phyloP scores from a whole-genome alignment of 2,797 vertebrate species.

The Semotilus atromaculatus region DNA sequence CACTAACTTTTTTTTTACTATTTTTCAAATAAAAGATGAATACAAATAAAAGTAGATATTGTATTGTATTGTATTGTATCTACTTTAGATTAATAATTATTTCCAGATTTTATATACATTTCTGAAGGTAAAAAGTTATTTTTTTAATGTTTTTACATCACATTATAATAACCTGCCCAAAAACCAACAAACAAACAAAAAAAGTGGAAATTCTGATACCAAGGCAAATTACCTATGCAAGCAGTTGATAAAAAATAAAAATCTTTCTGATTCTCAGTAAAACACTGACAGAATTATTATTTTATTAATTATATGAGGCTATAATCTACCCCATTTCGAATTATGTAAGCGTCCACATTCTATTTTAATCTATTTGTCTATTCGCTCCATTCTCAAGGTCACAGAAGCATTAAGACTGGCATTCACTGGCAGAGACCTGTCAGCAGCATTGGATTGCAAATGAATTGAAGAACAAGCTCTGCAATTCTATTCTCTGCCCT shows the following conservation, averaged over 20 bases:
- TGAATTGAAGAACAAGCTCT: background rate
- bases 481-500: conserved; percentile 63
- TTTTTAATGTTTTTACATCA: background rate
- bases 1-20: too few relatives aligned
- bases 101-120: background rate
- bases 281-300: background rate
- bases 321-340: background rate
- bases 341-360: background rate
- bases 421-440: background rate
- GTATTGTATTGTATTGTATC: background rate
- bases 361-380: background rate
- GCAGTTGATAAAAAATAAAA: background rate
- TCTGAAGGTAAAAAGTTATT: background rate
- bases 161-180: background rate
- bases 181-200: background rate
- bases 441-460: background rate
- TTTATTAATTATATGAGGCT: background rate
- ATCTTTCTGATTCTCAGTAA: background rate
- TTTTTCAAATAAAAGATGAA: too few relatives aligned
- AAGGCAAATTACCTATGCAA: background rate
- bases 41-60: too few relatives aligned
- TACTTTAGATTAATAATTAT: background rate
- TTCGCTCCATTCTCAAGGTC: background rate
- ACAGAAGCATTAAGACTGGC: background rate
- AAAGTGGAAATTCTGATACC: too few relatives aligned